phyloP scores from a whole-genome alignment of 2,888 invertebrate genomes.

The Drosophila ezoana region DNA sequence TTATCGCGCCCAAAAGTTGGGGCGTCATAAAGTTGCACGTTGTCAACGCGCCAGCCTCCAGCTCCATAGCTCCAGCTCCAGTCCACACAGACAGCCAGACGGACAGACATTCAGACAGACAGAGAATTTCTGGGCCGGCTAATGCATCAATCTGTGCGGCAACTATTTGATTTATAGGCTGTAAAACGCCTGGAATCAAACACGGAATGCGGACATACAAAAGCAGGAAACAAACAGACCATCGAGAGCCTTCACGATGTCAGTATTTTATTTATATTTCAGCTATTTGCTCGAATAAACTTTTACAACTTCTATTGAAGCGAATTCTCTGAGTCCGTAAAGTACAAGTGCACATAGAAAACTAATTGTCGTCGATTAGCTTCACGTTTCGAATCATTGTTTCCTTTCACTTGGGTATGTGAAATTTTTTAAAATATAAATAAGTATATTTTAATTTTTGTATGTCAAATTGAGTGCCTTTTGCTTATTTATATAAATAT shows the following conservation, averaged over 20 bases:
- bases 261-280: neutral
- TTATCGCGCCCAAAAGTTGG: conserved; percentile 74
- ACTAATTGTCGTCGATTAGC: too few species aligned
- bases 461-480: too few species aligned
- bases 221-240: conserved; percentile 34
- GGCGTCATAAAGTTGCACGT: conserved; percentile 77
- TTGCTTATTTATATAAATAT: too few species aligned
- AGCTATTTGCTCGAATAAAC: neutral
- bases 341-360: too few species aligned
- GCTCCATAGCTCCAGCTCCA: conserved; percentile 4
- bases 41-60: conserved; percentile 57
- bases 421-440: too few species aligned
- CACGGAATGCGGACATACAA: conserved; percentile 44
- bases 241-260: neutral
- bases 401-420: too few species aligned
- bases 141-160: conserved; percentile 78
- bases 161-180: conserved; percentile 72
- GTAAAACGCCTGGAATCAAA: conserved; percentile 46
- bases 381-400: too few species aligned
- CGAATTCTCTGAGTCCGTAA: too few species aligned
- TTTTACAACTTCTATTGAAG: neutral
- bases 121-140: conserved; percentile 48
- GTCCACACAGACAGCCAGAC: conserved; percentile 13
- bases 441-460: too few species aligned
- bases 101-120: conserved; percentile 14